Percentiles rank a stretch among this genome's conserved stretches.
phyloP scores from a whole-genome alignment of 2,888 invertebrate species.

The Strigamia transsilvanica region DNA sequence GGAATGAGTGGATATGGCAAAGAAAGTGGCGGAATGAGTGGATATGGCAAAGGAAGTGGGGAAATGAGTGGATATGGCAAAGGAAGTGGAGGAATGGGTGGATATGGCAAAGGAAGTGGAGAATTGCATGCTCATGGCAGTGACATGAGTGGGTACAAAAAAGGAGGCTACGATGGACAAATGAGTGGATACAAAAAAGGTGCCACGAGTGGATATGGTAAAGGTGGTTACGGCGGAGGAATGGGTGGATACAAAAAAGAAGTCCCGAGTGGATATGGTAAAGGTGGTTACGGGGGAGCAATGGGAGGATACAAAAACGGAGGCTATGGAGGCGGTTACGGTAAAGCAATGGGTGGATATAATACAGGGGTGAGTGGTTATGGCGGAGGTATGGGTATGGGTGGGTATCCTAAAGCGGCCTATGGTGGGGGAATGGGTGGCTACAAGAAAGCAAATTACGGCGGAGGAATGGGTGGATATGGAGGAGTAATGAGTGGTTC shows the following conservation, averaged over 20 bases:
- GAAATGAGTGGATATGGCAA: not conserved
- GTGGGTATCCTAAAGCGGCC: not conserved
- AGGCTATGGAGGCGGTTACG: not conserved
- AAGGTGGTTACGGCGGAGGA: not conserved
- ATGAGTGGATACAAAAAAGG: not conserved
- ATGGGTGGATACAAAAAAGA: not conserved
- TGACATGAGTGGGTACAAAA: not conserved
- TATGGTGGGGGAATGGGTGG: too few species aligned
- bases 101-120: not conserved
- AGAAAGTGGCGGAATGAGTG: constrained; percentile 18
- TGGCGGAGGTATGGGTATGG: not conserved
- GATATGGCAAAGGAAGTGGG: not conserved
- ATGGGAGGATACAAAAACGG: not conserved
- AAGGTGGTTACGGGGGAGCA: not conserved
- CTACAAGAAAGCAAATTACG: not conserved
- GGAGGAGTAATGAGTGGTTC: not conserved
- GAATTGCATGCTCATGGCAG: not conserved
- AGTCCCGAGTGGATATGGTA: not conserved
- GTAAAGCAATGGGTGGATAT: not conserved
- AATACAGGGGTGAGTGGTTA: not conserved
- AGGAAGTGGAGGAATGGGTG: constrained; percentile 16
- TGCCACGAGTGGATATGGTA: not conserved
- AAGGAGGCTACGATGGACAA: not conserved
- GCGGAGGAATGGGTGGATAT: not conserved
- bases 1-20: not conserved